Evolutionary conservation across 1,140 invertebrate genomes (phyloP).

Genomic region (Lamellibrachia luymesi): DNA sequence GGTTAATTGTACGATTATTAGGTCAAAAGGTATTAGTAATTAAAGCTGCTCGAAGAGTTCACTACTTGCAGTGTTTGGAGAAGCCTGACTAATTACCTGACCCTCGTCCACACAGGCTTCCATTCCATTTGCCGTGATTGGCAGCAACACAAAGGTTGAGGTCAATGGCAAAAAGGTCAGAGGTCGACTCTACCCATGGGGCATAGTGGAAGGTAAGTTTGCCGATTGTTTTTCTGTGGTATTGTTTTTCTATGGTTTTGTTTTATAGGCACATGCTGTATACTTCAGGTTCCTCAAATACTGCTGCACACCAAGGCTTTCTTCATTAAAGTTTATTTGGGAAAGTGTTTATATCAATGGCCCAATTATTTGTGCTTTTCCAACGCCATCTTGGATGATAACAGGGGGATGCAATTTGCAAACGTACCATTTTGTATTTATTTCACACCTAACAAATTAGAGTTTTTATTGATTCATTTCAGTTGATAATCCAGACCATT

Average conservation of each 20-base stretch:
- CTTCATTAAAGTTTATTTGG: not conserved
- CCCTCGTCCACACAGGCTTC: conserved; percentile 7
- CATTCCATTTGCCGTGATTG: conserved; percentile 91
- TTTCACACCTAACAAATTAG: no score
- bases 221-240: not conserved
- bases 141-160: conserved; percentile 60
- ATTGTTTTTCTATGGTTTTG: not conserved
- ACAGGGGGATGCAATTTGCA: no score
- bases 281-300: not conserved
- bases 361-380: no score
- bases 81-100: not conserved
- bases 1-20: no score
- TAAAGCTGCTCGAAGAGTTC: no score
- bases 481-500: conserved; percentile 57
- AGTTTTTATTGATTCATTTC: conserved; percentile 33
- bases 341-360: not conserved
- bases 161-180: conserved; percentile 31
- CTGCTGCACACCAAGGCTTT: not conserved
- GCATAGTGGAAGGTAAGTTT: conserved; percentile 33
- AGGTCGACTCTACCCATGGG: conserved; percentile 38
- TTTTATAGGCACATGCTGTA: not conserved
- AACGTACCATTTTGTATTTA: no score
- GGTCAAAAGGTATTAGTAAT: no score
- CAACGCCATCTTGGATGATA: no score
- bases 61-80: not conserved